Conservation (phyloP, 2,888 invertebrate species). For the Lacanobia wlatinum region DNA sequence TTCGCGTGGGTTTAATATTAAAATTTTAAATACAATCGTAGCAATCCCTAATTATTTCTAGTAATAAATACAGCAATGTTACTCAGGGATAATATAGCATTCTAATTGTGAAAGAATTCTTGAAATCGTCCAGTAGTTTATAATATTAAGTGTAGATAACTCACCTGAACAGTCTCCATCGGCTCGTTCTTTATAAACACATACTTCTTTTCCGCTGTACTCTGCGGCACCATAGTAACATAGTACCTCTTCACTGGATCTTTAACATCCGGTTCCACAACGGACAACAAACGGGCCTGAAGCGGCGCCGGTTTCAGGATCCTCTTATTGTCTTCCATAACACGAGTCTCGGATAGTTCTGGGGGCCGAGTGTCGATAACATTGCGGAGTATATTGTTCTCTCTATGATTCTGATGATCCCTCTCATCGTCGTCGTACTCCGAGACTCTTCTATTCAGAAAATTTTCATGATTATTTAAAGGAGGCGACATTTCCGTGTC, state of each 20-base stretch:
- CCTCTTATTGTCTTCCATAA: conserved; percentile 80
- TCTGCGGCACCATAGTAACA: conserved; percentile 83
- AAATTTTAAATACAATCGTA: too few species aligned
- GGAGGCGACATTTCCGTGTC: conserved; percentile 80
- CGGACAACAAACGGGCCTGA: conserved; percentile 82
- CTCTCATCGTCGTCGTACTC: conserved; percentile 86
- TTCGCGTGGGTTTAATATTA: too few species aligned
- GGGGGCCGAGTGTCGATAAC: conserved; percentile 76
- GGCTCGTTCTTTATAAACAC: conserved; percentile 92
- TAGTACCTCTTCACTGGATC: conserved; percentile 83
- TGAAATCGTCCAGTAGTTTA: too few species aligned
- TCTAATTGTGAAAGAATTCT: too few species aligned
- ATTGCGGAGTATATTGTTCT: conserved; percentile 75
- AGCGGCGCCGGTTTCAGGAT: conserved; percentile 86
- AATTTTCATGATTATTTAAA: conserved; percentile 81
- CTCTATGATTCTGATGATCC: conserved; percentile 75
- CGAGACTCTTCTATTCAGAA: conserved; percentile 82
- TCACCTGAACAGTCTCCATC: conserved; percentile 85
- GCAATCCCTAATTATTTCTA: too few species aligned
- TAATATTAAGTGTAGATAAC: conserved; percentile 50
- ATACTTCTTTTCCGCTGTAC: conserved; percentile 91
- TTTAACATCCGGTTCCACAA: conserved; percentile 81
- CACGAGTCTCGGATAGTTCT: conserved; percentile 82
- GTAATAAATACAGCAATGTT: too few species aligned
- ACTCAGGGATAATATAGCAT: too few species aligned